Percentiles rank a stretch among this genome's conserved stretches.
phyloP scores from a whole-genome alignment of 2,888 invertebrate genomes.

The Macrophya alboannulata region DNA sequence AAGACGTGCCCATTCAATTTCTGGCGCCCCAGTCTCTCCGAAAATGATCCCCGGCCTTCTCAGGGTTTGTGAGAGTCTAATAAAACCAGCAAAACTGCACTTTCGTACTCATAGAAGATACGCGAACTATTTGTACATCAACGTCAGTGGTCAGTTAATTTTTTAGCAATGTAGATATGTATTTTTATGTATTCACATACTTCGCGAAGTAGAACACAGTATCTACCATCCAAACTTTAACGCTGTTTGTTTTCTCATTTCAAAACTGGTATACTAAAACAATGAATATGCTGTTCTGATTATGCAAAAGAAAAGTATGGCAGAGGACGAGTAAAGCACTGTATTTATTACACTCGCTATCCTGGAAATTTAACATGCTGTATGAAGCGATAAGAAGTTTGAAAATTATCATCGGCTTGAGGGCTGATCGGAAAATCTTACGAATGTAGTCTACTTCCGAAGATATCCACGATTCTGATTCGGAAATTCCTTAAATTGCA shows the following conservation, averaged over 20 bases:
- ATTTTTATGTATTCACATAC: no score
- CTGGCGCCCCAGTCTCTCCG: background rate
- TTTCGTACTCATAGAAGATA: background rate
- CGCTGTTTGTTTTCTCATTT: background rate
- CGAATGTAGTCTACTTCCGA: background rate
- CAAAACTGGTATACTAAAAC: background rate
- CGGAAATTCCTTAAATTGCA: no score
- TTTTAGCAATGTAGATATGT: background rate
- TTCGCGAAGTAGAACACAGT: background rate
- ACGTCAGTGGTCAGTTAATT: constrained; percentile 8
- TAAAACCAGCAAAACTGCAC: background rate
- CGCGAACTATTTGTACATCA: background rate
- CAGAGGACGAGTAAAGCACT: background rate
- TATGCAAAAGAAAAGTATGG: background rate
- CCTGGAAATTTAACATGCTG: background rate
- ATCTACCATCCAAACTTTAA: background rate
- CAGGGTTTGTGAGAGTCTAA: background rate
- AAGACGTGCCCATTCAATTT: constrained; percentile 36
- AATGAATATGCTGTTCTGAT: background rate
- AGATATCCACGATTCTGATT: background rate
- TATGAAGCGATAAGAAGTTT: background rate
- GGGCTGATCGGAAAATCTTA: background rate
- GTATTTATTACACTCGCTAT: background rate
- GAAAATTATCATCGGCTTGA: background rate
- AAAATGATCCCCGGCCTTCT: background rate